Conservation (phyloP, 2,113 vertebrate species). For the Ictalurus furcatus region DNA sequence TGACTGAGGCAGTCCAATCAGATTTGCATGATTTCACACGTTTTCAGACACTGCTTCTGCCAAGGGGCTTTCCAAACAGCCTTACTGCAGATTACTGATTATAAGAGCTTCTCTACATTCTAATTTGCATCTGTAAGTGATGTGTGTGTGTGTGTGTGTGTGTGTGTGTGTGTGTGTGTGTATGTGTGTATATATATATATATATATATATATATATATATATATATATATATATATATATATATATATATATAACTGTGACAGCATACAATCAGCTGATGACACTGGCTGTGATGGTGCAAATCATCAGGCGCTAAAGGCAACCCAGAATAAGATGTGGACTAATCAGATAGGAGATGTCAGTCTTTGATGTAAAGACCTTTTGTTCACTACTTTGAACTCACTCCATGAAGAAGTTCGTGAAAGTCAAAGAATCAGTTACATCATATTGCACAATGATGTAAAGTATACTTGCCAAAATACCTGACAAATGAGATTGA, state of each 20-base stretch:
- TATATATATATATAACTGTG: neutral
- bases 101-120: neutral
- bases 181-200: too few species aligned
- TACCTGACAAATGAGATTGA: conserved; percentile 8
- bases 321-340: neutral
- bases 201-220: too few species aligned
- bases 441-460: neutral
- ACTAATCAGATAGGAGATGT: conserved; percentile 7
- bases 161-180: too few species aligned
- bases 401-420: neutral
- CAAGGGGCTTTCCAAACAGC: too few species aligned
- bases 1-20: too few species aligned
- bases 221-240: too few species aligned
- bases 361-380: neutral
- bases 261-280: conserved; percentile 16
- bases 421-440: conserved; percentile 6
- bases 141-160: too few species aligned
- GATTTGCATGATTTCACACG: too few species aligned
- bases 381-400: neutral
- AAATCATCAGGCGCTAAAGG: neutral
- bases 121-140: neutral
- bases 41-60: too few species aligned
- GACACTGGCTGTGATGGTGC: conserved; percentile 2
- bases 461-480: neutral
- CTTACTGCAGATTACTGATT: neutral